A percentile compares a stretch with the other conserved stretches of the same genome.
Conservation (phyloP, 1,140 invertebrate genomes). For the Rhyzopertha dominica region DNA sequence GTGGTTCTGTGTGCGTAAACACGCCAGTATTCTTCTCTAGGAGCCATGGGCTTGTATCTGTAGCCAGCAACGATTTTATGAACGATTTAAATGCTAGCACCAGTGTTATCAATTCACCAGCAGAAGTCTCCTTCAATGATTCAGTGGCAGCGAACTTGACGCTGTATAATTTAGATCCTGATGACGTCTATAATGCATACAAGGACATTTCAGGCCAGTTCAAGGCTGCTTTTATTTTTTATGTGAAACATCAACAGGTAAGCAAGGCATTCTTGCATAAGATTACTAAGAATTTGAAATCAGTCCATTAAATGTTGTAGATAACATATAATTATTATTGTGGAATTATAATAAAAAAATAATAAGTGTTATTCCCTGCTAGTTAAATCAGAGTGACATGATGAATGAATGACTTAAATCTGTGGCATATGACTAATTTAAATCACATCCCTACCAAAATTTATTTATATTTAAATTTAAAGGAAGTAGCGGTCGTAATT, state of each 20-base stretch:
- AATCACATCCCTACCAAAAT: no score
- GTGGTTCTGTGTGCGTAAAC: constrained; percentile 59
- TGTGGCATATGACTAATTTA: no score
- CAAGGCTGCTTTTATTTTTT: constrained; percentile 74
- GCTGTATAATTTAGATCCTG: constrained; percentile 65
- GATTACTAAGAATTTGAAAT: neutral
- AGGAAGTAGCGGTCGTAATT: no score
- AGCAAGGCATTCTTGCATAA: constrained; percentile 6
- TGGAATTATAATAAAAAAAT: constrained; percentile 17
- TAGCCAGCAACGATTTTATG: constrained; percentile 46
- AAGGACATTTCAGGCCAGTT: constrained; percentile 62
- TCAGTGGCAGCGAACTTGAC: constrained; percentile 47
- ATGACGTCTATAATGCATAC: constrained; percentile 60
- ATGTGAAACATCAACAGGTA: constrained; percentile 52
- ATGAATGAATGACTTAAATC: no score
- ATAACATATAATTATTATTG: constrained; percentile 10
- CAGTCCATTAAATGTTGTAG: neutral
- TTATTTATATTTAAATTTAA: no score
- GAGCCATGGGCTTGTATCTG: constrained; percentile 59
- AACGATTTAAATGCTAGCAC: constrained; percentile 20
- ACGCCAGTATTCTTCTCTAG: constrained; percentile 64
- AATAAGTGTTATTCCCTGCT: no score
- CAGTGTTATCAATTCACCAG: neutral
- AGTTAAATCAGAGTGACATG: no score
- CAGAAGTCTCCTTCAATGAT: constrained; percentile 27